Percentiles rank a stretch among this genome's conserved stretches.
Conservation (phyloP, 2,113 vertebrate genomes). For the Phodopus roborovskii region DNA sequence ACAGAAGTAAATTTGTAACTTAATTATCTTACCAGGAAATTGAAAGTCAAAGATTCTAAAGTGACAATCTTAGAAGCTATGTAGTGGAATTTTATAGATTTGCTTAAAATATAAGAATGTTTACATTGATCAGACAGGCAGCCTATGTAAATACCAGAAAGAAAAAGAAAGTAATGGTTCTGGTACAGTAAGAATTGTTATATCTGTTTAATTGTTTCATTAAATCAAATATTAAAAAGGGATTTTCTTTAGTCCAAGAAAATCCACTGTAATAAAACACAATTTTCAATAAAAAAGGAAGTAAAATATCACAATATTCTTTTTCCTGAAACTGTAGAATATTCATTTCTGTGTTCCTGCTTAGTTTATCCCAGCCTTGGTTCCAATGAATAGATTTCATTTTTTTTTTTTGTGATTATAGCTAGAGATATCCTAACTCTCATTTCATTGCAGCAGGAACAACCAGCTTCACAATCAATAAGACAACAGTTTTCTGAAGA, state of each 20-base stretch:
- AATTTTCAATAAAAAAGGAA: constrained; percentile 70
- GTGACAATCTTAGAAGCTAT: background rate
- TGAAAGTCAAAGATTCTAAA: background rate
- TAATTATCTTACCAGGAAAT: background rate
- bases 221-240: background rate
- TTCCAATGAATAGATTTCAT: constrained; percentile 87
- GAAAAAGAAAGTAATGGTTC: background rate
- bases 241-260: background rate
- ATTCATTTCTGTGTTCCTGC: constrained; percentile 72
- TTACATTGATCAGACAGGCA: background rate
- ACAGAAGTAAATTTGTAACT: background rate
- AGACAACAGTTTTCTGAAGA: constrained; percentile 75
- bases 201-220: background rate
- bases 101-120: background rate
- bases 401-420: constrained; percentile 89
- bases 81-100: background rate
- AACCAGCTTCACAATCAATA: constrained; percentile 81
- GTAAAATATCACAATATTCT: constrained; percentile 78
- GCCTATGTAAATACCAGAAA: background rate
- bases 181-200: background rate
- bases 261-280: constrained; percentile 61
- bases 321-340: constrained; percentile 80
- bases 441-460: constrained; percentile 77
- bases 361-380: constrained; percentile 83
- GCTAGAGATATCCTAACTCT: constrained; percentile 89